Base-by-base conservation (phyloP, 2,797 vertebrate species). In the Falco novaeseelandiae region DNA sequence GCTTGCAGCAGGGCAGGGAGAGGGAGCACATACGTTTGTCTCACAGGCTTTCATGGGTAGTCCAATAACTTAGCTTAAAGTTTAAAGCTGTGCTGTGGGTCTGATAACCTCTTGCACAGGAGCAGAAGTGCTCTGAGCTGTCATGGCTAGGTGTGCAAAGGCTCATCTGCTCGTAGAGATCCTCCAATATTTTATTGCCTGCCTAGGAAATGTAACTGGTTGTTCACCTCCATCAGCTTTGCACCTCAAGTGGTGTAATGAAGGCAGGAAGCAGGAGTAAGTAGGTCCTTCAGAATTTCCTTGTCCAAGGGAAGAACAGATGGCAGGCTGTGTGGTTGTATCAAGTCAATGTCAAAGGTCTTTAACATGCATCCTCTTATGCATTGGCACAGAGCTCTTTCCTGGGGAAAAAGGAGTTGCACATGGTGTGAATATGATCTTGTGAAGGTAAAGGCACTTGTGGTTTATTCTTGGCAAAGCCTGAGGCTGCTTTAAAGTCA, bases 1-100 rank as follows among this genome's bases (percentile, higher is more conserved):
- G 34, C 22, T 85, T 0, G 0, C 42, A 29, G 5, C 30, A 63
- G 30, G 9, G 29, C 40, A 7, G 38, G 10, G 27, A 72, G 9
- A 46, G 26, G 16, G 36, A 55, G 25, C 5, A 1, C 9, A 21
- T 0, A 0, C 26, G 3, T 55, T 88, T 89, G 22, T 79, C 46
- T 92, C 40, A 4, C 9, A 57, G 62, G 34, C 34, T 84, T 12
- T 48, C 32, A 10, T 76, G 55, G 4, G 16, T 76, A 66, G 48
- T 58, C 26, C 6, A 4, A 6, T 57, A 51, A 23, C 22, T 42
- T 81, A 69, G 34, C 40, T 77, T 70, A 30, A 87, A 34, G 11
- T 90, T 61, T 57, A 67, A 69, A 89, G n/a, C 57, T 66, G 38
- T 80, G 8, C 38, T 51, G 30, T 89, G 38, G 54, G 4, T 83